Conservation (phyloP, 64 coral and sea anemone species). For the Dendronephthya gigantea region DNA sequence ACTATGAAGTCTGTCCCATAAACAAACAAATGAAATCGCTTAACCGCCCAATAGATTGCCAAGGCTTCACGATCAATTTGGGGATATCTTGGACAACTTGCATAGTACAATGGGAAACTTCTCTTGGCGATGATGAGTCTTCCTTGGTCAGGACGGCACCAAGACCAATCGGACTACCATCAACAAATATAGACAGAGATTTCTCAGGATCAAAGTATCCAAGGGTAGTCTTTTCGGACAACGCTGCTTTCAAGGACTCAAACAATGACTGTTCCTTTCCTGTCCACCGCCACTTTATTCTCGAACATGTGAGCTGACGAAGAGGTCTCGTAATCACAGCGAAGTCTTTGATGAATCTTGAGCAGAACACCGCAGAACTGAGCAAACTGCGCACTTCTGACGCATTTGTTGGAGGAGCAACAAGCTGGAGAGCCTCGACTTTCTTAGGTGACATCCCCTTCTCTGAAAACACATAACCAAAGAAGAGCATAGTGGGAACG, state of each 20-base stretch:
- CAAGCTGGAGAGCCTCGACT: conserved; percentile 11
- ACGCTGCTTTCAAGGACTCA: conserved; percentile 13
- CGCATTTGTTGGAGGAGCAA: conserved; percentile 30
- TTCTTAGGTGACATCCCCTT: conserved; percentile 42
- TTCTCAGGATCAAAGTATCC: conserved; percentile 32
- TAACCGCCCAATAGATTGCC: conserved; percentile 51
- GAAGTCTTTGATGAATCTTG: conserved; percentile 43
- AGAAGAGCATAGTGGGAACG: conserved; percentile 43
- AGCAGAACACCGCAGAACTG: conserved; percentile 30
- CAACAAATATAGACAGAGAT: conserved; percentile 18
- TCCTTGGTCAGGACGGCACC: conserved; percentile 27
- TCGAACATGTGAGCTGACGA: conserved; percentile 33
- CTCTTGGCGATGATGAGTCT: conserved; percentile 1
- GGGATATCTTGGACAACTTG: conserved; percentile 47
- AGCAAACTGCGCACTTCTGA: conserved; percentile 32
- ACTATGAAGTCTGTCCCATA: conserved; percentile 50
- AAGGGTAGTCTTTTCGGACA: conserved; percentile 40
- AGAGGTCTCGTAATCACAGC: conserved; percentile 48
- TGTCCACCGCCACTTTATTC: conserved; percentile 35
- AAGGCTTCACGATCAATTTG: conserved; percentile 50
- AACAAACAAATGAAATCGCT: conserved; percentile 44
- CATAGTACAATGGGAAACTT: conserved; percentile 39
- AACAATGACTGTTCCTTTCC: conserved; percentile 32
- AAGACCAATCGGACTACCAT: conserved; percentile 34
- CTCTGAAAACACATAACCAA: conserved; percentile 43